Evolutionary conservation across 2,888 invertebrate genomes (phyloP), one percentile per base, ranked within the genome.

Genomic region (Conistra vaccinii): DNA sequence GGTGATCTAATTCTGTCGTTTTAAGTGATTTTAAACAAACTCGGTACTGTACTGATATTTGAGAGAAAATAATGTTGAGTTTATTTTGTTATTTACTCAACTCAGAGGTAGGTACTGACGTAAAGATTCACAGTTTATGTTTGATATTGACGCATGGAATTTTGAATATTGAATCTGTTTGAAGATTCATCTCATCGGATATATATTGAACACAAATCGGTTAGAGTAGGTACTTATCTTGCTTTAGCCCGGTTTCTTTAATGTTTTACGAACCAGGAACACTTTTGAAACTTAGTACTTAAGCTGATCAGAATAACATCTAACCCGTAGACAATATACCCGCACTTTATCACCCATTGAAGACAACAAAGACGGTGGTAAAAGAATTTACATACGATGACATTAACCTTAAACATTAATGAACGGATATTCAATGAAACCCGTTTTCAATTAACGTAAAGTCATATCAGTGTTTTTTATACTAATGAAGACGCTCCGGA

Each of bases 1-100:
- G 74, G 75, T 83, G 87, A 75, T 85, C 86, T 87, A 85, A 78
- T 87, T 85, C 74, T 75, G 74, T 85, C 73, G 75, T 80, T 78
- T 62, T 63, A 80, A 69, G 76, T 51, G 81, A 73, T 63, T 85
- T 81, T 48, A 70, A 74, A 81, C 63, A 71, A 81, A 84, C 55
- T 75, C 66, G 0, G 67, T 60, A 70, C 60, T 81, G 45, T 58
- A 61, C 23, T 10, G 61, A 57, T 67, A 60, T 80, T 74, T 66
- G 51, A 20, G 57, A 57, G 72, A 69, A 62, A 73, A 68, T 71
- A 57, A 73, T 80, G 67, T 69, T 70, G 58, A 39, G 60, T 71
- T 76, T 73, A 62, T 81, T 76, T 85, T 39, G 48, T 69, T 85
- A 73, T 77, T 81, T 83, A 76, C 72, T 63, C 57, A 67, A 76